These are phyloP conservation scores for Diarsia brunnea DNA, from an alignment of 2,888 invertebrate genomes.

Conservation along the genomic window DNA sequence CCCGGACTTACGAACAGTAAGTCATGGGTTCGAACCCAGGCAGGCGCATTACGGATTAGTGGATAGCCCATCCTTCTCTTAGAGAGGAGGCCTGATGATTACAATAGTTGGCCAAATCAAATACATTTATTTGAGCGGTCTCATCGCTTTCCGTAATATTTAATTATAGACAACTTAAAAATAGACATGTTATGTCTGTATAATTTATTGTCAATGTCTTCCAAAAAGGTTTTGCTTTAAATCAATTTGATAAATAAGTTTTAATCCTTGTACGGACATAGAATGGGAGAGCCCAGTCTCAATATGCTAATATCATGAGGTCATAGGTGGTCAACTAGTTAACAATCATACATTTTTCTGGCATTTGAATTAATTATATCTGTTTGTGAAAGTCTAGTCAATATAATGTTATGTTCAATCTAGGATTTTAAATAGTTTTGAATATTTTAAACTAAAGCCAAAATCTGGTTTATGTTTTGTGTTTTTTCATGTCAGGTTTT, in stretches of 20 bases:
- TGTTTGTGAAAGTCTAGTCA: conserved; percentile 34
- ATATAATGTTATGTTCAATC: conserved; percentile 12
- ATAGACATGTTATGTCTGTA: not conserved
- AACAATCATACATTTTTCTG: conserved; percentile 23
- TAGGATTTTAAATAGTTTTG: not conserved
- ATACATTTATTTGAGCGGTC: not conserved
- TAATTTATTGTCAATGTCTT: conserved; percentile 21
- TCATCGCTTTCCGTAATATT: not conserved
- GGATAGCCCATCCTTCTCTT: too few relatives aligned
- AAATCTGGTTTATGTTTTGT: conserved; percentile 8
- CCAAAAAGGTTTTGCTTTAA: not conserved
- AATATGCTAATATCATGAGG: conserved; percentile 45
- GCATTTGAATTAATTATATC: conserved; percentile 47
- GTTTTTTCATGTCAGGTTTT: too few relatives aligned
- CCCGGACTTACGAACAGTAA: too few relatives aligned
- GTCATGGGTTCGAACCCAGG: too few relatives aligned
- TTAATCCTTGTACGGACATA: conserved; percentile 11
- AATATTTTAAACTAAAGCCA: conserved; percentile 8
- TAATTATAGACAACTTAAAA: not conserved
- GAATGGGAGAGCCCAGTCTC: conserved; percentile 6
- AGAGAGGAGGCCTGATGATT: too few relatives aligned
- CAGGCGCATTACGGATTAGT: too few relatives aligned
- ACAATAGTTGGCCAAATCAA: too few relatives aligned
- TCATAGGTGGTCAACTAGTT: conserved; percentile 30
- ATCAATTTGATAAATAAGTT: conserved; percentile 23